Percentiles rank a stretch among this genome's conserved stretches.
Evolutionary conservation across 1,140 invertebrate species (phyloP).

Genomic region (Bombus cullumanus): DNA sequence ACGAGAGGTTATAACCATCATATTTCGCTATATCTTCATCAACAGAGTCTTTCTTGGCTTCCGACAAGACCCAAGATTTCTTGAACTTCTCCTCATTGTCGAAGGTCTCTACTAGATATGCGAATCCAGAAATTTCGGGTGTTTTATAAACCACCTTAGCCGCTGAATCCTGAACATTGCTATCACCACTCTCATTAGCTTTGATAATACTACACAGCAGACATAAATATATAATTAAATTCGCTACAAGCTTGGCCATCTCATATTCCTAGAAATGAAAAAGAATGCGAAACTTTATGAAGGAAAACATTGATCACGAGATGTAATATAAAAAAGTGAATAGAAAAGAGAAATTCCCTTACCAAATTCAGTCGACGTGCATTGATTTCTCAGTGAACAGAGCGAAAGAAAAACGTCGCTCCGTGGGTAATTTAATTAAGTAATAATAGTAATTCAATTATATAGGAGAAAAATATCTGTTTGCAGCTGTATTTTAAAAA

Average conservation of each 20-base stretch:
- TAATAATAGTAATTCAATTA: constrained; percentile 46
- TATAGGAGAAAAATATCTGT: background rate
- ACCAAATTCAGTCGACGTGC: constrained; percentile 18
- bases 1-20: constrained; percentile 87
- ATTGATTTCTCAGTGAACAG: background rate
- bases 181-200: constrained; percentile 40
- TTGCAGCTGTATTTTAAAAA: constrained; percentile 21
- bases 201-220: constrained; percentile 43
- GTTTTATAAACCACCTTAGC: constrained; percentile 81
- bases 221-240: constrained; percentile 46
- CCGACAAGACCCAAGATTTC: constrained; percentile 93
- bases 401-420: background rate
- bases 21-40: constrained; percentile 97
- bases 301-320: background rate
- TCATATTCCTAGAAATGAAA: constrained; percentile 63
- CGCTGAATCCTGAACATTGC: constrained; percentile 22
- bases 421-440: constrained; percentile 37
- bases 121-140: constrained; percentile 84
- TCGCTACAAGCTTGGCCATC: constrained; percentile 60
- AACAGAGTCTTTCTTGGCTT: constrained; percentile 96
- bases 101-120: constrained; percentile 95
- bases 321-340: background rate
- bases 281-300: background rate
- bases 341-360: background rate
- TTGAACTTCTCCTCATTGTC: constrained; percentile 90